Evolutionary conservation across 2,113 vertebrate genomes (phyloP).

Genomic region (Microcebus griseorufus): DNA sequence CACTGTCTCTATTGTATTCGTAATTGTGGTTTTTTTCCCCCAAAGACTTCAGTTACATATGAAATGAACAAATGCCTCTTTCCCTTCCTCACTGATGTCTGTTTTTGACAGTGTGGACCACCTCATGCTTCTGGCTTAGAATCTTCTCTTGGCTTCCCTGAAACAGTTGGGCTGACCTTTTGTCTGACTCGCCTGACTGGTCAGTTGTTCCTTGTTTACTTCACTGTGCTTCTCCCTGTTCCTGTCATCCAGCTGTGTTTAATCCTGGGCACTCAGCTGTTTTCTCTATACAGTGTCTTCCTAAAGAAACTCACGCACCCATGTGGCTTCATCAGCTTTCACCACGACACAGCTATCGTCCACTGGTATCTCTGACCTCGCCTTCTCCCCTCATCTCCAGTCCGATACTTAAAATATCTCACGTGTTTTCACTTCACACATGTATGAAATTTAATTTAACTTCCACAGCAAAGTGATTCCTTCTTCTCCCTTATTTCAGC

Average conservation of each 20-base stretch:
- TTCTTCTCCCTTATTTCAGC: not conserved
- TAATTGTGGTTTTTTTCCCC: not conserved
- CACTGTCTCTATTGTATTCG: not conserved
- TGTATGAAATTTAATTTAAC: conserved; percentile 10
- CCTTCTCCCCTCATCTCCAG: not conserved
- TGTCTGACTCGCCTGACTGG: not conserved
- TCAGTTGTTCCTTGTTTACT: not conserved
- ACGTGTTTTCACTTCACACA: not conserved
- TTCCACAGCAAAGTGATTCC: not conserved
- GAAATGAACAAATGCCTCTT: not conserved
- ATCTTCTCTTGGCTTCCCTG: not conserved
- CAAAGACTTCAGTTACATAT: not conserved
- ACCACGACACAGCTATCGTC: not conserved
- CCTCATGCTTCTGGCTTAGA: not conserved
- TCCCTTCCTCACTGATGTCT: not conserved
- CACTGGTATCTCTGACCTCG: not conserved
- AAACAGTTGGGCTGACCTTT: not conserved
- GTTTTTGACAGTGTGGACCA: not conserved
- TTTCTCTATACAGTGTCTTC: not conserved
- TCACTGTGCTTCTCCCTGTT: not conserved
- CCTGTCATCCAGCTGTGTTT: not conserved
- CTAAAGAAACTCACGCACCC: not conserved
- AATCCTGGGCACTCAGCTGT: not conserved
- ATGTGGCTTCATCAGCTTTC: not conserved
- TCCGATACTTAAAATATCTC: not conserved